phyloP scores from a whole-genome alignment of 2,113 vertebrate genomes.

The Dipodomys spectabilis region DNA sequence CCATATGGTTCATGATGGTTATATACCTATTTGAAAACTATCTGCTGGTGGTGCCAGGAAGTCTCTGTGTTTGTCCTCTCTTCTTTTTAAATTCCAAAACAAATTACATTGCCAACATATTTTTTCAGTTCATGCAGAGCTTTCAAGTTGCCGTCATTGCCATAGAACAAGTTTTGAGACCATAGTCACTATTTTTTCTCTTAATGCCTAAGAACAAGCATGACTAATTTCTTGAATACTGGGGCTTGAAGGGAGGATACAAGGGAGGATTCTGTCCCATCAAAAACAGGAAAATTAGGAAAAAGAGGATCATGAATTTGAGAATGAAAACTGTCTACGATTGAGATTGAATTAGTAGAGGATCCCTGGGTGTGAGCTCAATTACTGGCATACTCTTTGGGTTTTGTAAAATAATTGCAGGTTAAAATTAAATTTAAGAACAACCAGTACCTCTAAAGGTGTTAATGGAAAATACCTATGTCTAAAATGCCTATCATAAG shows the following conservation, averaged over 20 bases:
- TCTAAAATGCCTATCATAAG: conserved; percentile 76
- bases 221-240: neutral
- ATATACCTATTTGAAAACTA: neutral
- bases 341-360: conserved; percentile 68
- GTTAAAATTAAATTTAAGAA: conserved; percentile 77
- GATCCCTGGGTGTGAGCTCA: conserved; percentile 54
- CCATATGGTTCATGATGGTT: neutral
- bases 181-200: neutral
- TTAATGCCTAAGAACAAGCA: neutral
- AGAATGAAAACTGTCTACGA: conserved; percentile 19
- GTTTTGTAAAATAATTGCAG: conserved; percentile 74
- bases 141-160: neutral
- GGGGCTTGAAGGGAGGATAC: neutral
- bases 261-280: neutral
- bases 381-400: conserved; percentile 75
- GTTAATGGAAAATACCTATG: conserved; percentile 77
- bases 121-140: neutral
- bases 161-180: neutral
- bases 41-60: neutral
- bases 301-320: conserved; percentile 50
- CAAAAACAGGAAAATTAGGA: conserved; percentile 74
- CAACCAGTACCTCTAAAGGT: conserved; percentile 75
- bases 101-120: neutral
- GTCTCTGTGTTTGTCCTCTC: neutral
- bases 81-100: neutral